Conservation (phyloP, 2,113 vertebrate species). For the Dasyornis broadbenti region DNA sequence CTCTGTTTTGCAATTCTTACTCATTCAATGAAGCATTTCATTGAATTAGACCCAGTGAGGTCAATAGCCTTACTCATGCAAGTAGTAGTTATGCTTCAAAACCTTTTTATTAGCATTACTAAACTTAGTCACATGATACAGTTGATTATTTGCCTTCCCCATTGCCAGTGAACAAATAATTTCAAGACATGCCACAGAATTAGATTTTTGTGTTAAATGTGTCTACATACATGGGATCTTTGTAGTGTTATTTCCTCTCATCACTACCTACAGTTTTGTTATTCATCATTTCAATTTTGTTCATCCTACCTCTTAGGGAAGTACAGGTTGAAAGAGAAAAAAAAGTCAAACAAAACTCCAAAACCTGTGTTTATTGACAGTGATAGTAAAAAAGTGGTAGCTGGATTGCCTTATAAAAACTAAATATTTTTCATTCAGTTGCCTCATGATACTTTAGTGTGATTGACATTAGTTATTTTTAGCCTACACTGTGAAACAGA, state of each 20-base stretch:
- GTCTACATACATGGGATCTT: neutral
- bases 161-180: neutral
- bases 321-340: neutral
- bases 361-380: neutral
- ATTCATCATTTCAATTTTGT: neutral
- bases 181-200: neutral
- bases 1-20: neutral
- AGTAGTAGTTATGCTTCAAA: neutral
- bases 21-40: neutral
- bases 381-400: neutral
- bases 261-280: neutral
- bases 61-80: neutral
- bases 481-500: neutral
- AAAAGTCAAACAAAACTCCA: neutral
- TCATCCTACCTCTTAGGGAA: neutral
- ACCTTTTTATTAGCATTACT: neutral
- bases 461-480: neutral
- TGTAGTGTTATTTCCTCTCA: neutral
- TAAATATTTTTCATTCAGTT: neutral
- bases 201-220: neutral
- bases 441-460: neutral
- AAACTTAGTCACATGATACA: neutral
- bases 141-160: neutral
- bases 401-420: neutral
- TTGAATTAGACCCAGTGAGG: neutral